These are phyloP conservation scores for Harpagoxenus sublaevis DNA, from an alignment of 2,888 invertebrate genomes.

Conservation along the genomic window DNA sequence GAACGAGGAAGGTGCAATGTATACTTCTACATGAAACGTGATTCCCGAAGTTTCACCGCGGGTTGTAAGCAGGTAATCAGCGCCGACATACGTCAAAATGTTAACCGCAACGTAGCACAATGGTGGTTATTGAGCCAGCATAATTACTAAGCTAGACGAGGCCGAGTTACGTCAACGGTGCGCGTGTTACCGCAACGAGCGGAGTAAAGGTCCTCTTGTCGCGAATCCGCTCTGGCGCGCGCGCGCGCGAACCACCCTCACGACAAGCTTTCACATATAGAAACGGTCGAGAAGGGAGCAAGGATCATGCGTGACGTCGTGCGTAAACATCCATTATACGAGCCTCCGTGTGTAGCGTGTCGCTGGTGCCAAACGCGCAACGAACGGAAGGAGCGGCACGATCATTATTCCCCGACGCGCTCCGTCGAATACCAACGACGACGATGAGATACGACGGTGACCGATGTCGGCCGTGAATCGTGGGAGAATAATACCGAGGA, in stretches of 20 bases:
- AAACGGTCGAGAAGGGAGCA: constrained; percentile 60
- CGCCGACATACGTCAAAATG: constrained; percentile 63
- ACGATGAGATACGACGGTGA: background rate
- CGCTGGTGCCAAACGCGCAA: constrained; percentile 44
- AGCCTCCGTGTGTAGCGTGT: constrained; percentile 49
- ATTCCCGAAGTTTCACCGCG: constrained; percentile 3
- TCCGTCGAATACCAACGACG: constrained; percentile 30
- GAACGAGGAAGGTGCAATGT: background rate
- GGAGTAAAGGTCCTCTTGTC: constrained; percentile 11
- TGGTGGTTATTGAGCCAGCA: constrained; percentile 70
- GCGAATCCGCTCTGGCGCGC: background rate
- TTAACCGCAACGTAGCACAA: constrained; percentile 47
- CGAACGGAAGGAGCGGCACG: constrained; percentile 38
- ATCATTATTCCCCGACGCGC: constrained; percentile 51
- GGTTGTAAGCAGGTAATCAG: constrained; percentile 14
- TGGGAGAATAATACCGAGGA: constrained; percentile 11
- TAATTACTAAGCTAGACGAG: constrained; percentile 73
- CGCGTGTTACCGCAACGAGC: constrained; percentile 8
- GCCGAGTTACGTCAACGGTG: constrained; percentile 35
- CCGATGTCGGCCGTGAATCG: background rate
- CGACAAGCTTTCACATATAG: constrained; percentile 33
- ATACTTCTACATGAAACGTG: background rate
- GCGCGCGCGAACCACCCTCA: constrained; percentile 53
- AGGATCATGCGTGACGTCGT: constrained; percentile 73
- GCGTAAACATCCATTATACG: constrained; percentile 75